Conservation (phyloP, 1,140 invertebrate genomes). For the Pseudomyrmex dendroicus region DNA sequence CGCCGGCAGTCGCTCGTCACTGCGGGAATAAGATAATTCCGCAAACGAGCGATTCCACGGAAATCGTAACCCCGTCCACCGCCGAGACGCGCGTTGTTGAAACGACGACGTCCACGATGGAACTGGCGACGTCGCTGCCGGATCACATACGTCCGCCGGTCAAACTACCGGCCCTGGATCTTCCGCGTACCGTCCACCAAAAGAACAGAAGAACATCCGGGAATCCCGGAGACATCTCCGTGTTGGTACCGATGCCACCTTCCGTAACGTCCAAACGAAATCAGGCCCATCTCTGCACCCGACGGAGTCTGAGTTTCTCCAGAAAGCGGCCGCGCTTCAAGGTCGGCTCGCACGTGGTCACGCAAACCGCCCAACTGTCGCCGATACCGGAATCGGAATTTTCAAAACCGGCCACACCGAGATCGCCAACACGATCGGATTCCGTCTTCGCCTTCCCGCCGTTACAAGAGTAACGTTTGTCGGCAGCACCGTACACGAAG, state of each 20-base stretch:
- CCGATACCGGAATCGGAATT: constrained; percentile 91
- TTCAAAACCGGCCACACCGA: constrained; percentile 89
- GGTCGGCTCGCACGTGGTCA: constrained; percentile 81
- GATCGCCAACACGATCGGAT: constrained; percentile 85
- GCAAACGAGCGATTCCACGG: background rate
- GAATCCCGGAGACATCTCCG: constrained; percentile 22
- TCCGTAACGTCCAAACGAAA: constrained; percentile 66
- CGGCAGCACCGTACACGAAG: background rate
- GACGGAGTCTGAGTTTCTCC: constrained; percentile 70
- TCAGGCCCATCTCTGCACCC: constrained; percentile 75
- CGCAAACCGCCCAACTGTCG: constrained; percentile 86
- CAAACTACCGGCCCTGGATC: constrained; percentile 33
- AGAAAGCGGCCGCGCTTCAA: constrained; percentile 81
- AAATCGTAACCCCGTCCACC: background rate
- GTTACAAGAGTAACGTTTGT: constrained; percentile 59
- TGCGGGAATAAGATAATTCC: constrained; percentile 76
- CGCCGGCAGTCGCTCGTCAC: constrained; percentile 59
- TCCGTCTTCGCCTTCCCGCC: constrained; percentile 78
- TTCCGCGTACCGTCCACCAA: constrained; percentile 24
- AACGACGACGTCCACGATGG: background rate
- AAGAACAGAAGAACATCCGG: constrained; percentile 7
- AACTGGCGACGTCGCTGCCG: background rate
- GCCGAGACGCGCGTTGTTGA: background rate
- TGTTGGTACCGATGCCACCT: background rate
- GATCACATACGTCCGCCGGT: constrained; percentile 4